Conservation (phyloP, 2,888 invertebrate genomes). For the Antheraea assamensis region DNA sequence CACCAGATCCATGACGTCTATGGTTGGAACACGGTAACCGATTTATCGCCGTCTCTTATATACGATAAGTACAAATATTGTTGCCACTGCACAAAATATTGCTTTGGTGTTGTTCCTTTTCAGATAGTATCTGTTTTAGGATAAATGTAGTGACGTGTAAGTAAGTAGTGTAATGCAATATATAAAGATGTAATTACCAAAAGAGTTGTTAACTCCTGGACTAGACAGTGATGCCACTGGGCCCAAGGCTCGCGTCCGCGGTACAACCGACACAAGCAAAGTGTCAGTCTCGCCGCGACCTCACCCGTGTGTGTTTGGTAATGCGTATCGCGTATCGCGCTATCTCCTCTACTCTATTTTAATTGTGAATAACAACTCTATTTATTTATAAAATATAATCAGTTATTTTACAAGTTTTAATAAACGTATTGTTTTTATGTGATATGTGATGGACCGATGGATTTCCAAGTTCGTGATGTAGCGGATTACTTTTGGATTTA, state of each 20-base stretch:
- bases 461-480: slow-evolving; percentile 1
- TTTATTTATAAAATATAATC: background rate
- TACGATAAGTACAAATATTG: too few relatives aligned
- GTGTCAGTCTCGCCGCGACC: slow-evolving; percentile 6
- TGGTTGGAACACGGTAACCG: too few relatives aligned
- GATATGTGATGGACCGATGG: slow-evolving; percentile 2
- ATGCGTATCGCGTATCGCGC: background rate
- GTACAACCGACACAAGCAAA: background rate
- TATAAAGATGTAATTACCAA: background rate
- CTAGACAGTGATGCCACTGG: background rate
- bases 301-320: background rate
- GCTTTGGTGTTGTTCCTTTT: too few relatives aligned
- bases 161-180: background rate
- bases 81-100: too few relatives aligned
- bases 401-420: background rate
- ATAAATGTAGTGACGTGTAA: too few relatives aligned
- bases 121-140: too few relatives aligned
- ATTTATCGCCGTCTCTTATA: too few relatives aligned
- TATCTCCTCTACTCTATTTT: background rate
- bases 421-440: background rate
- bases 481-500: slow-evolving; percentile 7
- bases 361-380: background rate
- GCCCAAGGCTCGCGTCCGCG: background rate
- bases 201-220: background rate
- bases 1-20: too few relatives aligned